phyloP scores from a whole-genome alignment of 2,113 vertebrate species.

The Tetraodon nigroviridis region DNA sequence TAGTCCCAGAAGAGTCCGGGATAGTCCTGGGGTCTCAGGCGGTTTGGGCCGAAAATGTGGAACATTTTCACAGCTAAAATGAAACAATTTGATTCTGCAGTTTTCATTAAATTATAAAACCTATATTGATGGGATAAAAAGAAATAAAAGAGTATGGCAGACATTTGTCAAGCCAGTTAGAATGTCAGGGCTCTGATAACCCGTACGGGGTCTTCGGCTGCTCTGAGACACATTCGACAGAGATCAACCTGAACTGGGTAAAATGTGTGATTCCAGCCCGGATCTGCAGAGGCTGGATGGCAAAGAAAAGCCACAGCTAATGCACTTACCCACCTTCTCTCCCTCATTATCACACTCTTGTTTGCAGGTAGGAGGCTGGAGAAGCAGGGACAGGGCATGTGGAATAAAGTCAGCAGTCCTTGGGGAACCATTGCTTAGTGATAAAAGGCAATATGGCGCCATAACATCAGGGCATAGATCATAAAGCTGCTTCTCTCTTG shows the following conservation, averaged over 20 bases:
- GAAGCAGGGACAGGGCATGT: constrained; percentile 53
- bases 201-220: too few species aligned
- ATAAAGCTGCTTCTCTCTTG: constrained; percentile 71
- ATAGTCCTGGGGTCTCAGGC: too few species aligned
- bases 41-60: too few species aligned
- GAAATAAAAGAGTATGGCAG: too few species aligned
- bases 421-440: constrained; percentile 61
- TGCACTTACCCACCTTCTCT: constrained; percentile 37
- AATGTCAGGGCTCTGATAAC: too few species aligned
- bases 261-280: too few species aligned
- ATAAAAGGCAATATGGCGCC: constrained; percentile 56
- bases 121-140: too few species aligned
- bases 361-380: constrained; percentile 58
- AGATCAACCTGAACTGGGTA: constrained; percentile 9
- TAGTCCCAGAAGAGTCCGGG: too few species aligned
- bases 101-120: too few species aligned
- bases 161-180: too few species aligned
- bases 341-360: constrained; percentile 62
- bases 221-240: background rate
- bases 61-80: too few species aligned
- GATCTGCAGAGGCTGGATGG: constrained; percentile 6
- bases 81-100: too few species aligned
- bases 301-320: constrained; percentile 32
- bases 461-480: constrained; percentile 61
- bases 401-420: constrained; percentile 68